Conservation (phyloP, 2,888 invertebrate species). For the Odontothrips loti region DNA sequence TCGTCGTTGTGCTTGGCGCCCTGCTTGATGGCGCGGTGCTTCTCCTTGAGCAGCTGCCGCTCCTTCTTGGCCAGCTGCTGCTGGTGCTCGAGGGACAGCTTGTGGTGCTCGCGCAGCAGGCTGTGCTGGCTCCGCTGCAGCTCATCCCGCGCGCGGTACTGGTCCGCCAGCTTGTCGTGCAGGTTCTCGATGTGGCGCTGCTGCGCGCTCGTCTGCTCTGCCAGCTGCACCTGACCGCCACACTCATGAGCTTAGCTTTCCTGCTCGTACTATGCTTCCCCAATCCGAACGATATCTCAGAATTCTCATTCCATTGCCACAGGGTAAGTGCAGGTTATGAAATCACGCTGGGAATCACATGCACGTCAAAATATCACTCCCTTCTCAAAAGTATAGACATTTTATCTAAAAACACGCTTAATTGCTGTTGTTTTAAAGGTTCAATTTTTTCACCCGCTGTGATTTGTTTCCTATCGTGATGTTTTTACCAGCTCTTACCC, state of each 20-base stretch:
- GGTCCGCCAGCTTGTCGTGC: constrained; percentile 4
- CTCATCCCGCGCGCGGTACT: constrained; percentile 10
- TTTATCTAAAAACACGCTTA: too few species aligned
- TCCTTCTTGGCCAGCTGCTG: constrained; percentile 11
- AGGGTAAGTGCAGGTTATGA: too few species aligned
- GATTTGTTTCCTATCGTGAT: too few species aligned
- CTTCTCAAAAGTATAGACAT: too few species aligned
- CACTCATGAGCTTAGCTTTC: background rate
- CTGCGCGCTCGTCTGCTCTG: background rate
- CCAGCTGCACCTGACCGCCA: constrained; percentile 1
- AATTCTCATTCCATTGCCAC: too few species aligned
- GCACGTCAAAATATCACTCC: too few species aligned
- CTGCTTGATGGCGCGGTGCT: background rate
- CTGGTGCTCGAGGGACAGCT: constrained; percentile 1
- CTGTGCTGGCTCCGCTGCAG: background rate
- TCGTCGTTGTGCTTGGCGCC: constrained; percentile 2
- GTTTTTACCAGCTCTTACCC: too few species aligned
- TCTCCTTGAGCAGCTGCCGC: constrained; percentile 18
- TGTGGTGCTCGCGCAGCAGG: constrained; percentile 18
- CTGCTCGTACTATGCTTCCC: too few species aligned
- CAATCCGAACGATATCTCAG: too few species aligned
- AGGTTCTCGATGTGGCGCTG: constrained; percentile 22
- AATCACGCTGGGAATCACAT: too few species aligned
- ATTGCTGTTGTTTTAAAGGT: too few species aligned
- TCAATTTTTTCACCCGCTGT: too few species aligned